Evolutionary conservation across 2,888 invertebrate genomes (phyloP).

Genomic region (Erpobdella octoculata): DNA sequence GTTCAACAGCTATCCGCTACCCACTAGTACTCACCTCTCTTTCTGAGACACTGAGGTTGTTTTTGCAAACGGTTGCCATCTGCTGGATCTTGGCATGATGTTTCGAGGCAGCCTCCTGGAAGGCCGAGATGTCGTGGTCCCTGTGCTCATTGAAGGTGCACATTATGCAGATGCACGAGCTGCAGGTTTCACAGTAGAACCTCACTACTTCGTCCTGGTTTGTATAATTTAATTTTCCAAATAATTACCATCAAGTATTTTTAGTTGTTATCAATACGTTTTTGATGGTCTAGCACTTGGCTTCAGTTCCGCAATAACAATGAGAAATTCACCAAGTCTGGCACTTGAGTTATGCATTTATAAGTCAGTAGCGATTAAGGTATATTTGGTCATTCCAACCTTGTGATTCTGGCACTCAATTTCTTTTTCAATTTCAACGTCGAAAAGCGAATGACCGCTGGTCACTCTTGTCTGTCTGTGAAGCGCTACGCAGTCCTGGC

Average conservation of each 20-base stretch:
- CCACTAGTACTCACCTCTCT: not conserved
- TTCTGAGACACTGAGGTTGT: conserved; percentile 40
- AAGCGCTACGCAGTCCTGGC: conserved; percentile 48
- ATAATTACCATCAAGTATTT: no score
- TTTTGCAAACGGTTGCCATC: conserved; percentile 46
- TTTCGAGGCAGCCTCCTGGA: conserved; percentile 46
- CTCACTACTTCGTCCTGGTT: conserved; percentile 41
- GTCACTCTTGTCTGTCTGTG: conserved; percentile 51
- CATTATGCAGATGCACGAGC: conserved; percentile 51
- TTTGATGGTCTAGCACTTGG: no score
- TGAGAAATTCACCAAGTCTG: no score
- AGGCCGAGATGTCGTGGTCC: conserved; percentile 37
- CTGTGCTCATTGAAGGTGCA: conserved; percentile 52
- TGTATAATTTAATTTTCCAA: no score
- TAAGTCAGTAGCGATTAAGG: no score
- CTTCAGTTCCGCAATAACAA: no score
- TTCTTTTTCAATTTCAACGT: conserved; percentile 52
- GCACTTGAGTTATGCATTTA: no score
- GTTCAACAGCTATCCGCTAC: no score
- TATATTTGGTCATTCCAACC: no score
- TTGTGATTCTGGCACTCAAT: conserved; percentile 44
- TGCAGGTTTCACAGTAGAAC: conserved; percentile 53
- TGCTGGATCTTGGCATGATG: conserved; percentile 50
- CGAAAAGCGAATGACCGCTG: conserved; percentile 51
- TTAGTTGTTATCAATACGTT: no score